Conservation (phyloP, 2,888 invertebrate species). For the Torymus auratus region DNA sequence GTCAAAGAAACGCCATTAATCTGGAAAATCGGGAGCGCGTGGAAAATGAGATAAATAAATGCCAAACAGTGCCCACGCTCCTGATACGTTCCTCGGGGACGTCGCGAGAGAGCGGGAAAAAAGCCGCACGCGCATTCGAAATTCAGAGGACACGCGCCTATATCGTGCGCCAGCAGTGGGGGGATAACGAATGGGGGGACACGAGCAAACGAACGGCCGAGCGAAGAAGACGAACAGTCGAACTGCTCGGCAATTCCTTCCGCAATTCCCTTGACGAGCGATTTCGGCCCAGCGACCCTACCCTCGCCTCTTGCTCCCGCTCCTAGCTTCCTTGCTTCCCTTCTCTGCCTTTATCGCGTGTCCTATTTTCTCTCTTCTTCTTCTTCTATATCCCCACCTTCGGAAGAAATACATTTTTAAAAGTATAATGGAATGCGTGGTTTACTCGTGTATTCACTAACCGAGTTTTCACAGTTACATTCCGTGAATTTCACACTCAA, state of each 20-base stretch:
- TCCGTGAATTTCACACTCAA: too few relatives aligned
- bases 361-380: too few relatives aligned
- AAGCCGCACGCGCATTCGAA: slow-evolving; percentile 16
- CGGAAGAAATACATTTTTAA: too few relatives aligned
- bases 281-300: slow-evolving; percentile 11
- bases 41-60: slow-evolving; percentile 44
- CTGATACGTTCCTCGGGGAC: slow-evolving; percentile 32
- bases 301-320: slow-evolving; percentile 7
- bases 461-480: too few relatives aligned
- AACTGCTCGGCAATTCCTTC: slow-evolving; percentile 39
- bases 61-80: slow-evolving; percentile 9
- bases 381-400: too few relatives aligned
- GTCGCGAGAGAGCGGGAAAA: not conserved
- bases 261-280: slow-evolving; percentile 45
- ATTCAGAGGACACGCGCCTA: slow-evolving; percentile 34
- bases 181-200: not conserved
- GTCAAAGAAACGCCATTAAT: slow-evolving; percentile 38
- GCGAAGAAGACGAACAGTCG: slow-evolving; percentile 1
- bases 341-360: not conserved
- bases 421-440: too few relatives aligned
- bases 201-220: not conserved
- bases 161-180: not conserved
- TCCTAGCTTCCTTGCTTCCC: not conserved
- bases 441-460: too few relatives aligned
- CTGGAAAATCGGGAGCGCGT: slow-evolving; percentile 38